Percentiles rank a stretch among this genome's conserved stretches.
Conservation (phyloP, 2,113 vertebrate genomes). For the Trachemys scripta region DNA sequence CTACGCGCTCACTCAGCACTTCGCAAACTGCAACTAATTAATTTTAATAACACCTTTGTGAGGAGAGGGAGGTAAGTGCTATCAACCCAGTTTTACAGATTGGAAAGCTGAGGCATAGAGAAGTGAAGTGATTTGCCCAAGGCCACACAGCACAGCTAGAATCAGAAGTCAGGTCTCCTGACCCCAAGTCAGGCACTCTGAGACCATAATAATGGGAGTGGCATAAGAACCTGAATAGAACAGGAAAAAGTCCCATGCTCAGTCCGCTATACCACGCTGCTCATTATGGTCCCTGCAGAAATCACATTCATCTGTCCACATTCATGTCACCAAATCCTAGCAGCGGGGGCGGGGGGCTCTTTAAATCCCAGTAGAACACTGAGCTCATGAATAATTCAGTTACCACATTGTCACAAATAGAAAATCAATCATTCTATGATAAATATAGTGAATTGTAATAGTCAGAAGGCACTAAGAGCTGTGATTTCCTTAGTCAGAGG, state of each 20-base stretch:
- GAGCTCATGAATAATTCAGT: not conserved
- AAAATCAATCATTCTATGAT: not conserved
- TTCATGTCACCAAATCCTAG: not conserved
- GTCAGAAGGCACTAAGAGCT: not conserved
- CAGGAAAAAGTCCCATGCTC: not conserved
- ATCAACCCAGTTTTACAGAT: not conserved
- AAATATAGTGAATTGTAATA: not conserved
- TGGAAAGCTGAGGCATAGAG: not conserved
- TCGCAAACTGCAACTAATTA: not conserved
- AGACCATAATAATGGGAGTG: not conserved
- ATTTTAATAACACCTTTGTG: not conserved
- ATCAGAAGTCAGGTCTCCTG: not conserved
- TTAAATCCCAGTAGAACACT: not conserved
- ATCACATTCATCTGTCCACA: not conserved
- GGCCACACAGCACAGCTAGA: not conserved
- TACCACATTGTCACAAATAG: not conserved
- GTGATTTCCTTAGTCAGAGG: not conserved
- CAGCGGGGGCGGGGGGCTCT: rapidly evolving
- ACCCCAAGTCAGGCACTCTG: not conserved
- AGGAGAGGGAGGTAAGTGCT: not conserved
- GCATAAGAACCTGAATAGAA: not conserved
- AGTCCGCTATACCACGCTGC: not conserved
- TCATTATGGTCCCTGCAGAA: not conserved
- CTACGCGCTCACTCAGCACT: not conserved
- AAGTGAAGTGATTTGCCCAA: not conserved